Evolutionary conservation across 2,113 vertebrate genomes (phyloP).

Genomic region (Gallinago media): DNA sequence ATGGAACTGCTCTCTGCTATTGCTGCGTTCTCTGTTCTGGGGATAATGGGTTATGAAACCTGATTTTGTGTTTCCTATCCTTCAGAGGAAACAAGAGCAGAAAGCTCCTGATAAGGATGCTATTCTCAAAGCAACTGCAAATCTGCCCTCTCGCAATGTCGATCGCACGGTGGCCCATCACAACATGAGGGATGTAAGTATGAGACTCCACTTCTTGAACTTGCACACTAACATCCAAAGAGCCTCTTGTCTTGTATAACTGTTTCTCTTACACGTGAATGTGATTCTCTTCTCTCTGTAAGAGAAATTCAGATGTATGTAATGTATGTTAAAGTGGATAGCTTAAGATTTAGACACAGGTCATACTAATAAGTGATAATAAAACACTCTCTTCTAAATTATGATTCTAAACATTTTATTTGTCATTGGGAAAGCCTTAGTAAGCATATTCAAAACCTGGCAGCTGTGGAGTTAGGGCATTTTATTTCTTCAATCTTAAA

Average conservation of each 20-base stretch:
- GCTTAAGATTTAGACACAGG: background rate
- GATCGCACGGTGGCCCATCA: constrained; percentile 91
- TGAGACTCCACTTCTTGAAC: background rate
- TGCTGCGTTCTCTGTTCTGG: background rate
- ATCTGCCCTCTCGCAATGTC: constrained; percentile 81
- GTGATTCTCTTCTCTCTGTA: fast-evolving
- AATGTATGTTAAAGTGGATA: background rate
- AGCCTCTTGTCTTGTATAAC: background rate
- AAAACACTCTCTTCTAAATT: background rate
- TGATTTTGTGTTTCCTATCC: background rate
- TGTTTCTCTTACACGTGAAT: background rate
- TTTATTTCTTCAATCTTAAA: background rate
- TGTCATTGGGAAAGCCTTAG: background rate
- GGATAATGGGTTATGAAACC: background rate
- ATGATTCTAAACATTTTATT: background rate
- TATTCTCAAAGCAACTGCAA: constrained; percentile 91
- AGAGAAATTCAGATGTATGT: background rate
- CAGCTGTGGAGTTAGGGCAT: fast-evolving
- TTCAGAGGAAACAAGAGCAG: constrained; percentile 93
- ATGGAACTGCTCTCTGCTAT: background rate
- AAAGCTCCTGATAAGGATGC: constrained; percentile 97
- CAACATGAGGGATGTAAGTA: constrained; percentile 92
- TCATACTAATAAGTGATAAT: fast-evolving
- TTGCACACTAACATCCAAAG: fast-evolving
- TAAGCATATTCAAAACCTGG: background rate